Evolutionary conservation across 35 echinoderm and acorn worm genomes (phyloP), one percentile per base, ranked within the genome.

Genomic region (Apostichopus parvimensis): DNA sequence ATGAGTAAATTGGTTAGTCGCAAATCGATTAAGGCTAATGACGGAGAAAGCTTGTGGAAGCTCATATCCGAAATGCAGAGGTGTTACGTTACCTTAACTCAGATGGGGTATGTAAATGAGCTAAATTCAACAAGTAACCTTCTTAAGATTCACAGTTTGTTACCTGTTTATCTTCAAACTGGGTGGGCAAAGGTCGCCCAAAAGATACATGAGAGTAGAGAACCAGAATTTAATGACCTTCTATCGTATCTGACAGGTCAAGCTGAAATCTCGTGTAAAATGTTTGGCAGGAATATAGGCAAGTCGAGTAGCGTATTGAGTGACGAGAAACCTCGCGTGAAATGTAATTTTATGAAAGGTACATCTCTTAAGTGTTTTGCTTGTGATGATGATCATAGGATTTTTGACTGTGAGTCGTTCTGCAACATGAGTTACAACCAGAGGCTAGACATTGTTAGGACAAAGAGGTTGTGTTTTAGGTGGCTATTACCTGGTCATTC

Each of bases 231-330:
- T 9, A 77, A 90, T 6, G 77, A 82, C 57, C 61, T 92, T 22
- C 79, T 92, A 8, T 28, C 24, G n/a, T 92, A 62, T 83, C 20
- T 92, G 22, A 79, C 62, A 84, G 26, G 56, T 23, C 79, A 92
- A 82, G 91, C 79, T 65, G 91, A 92, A 83, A 45, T 82, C 53
- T 80, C 91, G 12, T 83, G 79, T 65, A 92, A 82, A 54, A 92
- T 92, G 91, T 92, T 92, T 73, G 91, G 91, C 9, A 84, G 79
- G 61, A 92, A 83, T 92, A 61, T 92, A 20, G 11, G 54, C 54
- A 92, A 71, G 55, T 8, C 62, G 56, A 45, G 10, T 68, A 79
- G 79, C 4, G 25, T 7, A 25, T 89, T 54, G 52, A 89, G 52
- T n/a, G 53, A 70, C 5, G 18, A 64, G 13, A 87, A 62, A 23